phyloP scores from a whole-genome alignment of 2,113 vertebrate genomes.

The Notarius lentiginosus region DNA sequence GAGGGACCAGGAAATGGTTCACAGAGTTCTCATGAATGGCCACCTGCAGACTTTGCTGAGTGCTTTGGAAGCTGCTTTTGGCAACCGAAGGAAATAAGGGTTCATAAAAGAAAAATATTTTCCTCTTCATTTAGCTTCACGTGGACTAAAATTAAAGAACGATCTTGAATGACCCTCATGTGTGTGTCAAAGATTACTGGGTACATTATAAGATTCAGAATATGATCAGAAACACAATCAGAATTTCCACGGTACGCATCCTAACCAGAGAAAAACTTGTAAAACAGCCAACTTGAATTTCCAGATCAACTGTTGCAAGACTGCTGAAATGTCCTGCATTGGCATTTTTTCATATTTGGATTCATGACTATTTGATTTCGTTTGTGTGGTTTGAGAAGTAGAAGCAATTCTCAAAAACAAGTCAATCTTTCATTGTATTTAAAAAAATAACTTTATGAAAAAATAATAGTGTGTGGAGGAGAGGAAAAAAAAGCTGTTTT shows the following conservation, averaged over 20 bases:
- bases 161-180: neutral
- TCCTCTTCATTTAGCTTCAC: neutral
- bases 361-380: neutral
- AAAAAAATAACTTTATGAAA: neutral
- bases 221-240: neutral
- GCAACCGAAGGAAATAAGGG: conserved; percentile 1
- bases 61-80: conserved; percentile 26
- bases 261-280: neutral
- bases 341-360: neutral
- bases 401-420: neutral
- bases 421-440: neutral
- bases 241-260: neutral
- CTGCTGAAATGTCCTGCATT: neutral
- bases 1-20: conserved; percentile 58
- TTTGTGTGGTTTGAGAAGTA: neutral
- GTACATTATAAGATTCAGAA: neutral
- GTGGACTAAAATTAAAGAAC: neutral
- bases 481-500: neutral
- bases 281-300: neutral
- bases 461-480: neutral
- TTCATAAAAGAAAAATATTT: conserved; percentile 29
- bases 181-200: neutral
- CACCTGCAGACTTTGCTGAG: conserved; percentile 39
- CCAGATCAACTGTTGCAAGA: neutral
- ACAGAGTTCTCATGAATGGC: conserved; percentile 54